A percentile compares a stretch with the other conserved stretches of the same genome.
phyloP scores from a whole-genome alignment of 2,113 vertebrate genomes.

The Eulemur macaco region DNA sequence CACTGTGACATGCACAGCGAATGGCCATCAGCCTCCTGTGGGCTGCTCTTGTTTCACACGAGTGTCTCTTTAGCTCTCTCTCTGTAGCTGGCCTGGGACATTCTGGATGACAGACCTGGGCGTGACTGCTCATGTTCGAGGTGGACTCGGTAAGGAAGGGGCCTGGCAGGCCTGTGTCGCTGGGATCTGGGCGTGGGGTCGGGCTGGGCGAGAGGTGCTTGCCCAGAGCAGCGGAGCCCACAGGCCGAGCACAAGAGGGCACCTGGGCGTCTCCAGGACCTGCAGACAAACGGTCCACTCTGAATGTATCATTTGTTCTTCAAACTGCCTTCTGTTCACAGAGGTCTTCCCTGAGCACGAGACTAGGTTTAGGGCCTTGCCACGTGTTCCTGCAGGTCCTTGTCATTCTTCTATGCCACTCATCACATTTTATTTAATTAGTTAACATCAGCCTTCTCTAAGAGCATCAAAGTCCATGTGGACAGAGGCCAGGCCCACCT shows the following conservation, averaged over 20 bases:
- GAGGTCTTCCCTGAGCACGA: background rate
- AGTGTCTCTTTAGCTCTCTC: background rate
- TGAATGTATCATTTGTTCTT: background rate
- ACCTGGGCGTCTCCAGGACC: background rate
- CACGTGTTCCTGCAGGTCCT: background rate
- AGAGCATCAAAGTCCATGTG: background rate
- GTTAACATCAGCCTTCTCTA: background rate
- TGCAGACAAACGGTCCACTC: fast-evolving
- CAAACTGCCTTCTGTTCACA: background rate
- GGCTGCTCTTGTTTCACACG: background rate
- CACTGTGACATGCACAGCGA: too few species aligned
- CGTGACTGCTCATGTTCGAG: background rate
- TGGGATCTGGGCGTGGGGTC: background rate
- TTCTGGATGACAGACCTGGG: background rate
- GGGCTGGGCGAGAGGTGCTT: background rate
- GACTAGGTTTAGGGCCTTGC: background rate
- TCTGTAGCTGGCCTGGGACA: background rate
- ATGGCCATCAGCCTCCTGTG: background rate
- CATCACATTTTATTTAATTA: background rate
- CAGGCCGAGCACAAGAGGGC: background rate
- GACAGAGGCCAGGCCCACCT: background rate
- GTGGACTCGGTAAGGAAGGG: background rate
- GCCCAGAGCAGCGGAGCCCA: background rate
- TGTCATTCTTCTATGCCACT: background rate
- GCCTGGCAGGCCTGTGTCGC: background rate